These are phyloP conservation scores for Falco novaeseelandiae DNA, from an alignment of 2,797 vertebrate genomes.

Conservation along the genomic window DNA sequence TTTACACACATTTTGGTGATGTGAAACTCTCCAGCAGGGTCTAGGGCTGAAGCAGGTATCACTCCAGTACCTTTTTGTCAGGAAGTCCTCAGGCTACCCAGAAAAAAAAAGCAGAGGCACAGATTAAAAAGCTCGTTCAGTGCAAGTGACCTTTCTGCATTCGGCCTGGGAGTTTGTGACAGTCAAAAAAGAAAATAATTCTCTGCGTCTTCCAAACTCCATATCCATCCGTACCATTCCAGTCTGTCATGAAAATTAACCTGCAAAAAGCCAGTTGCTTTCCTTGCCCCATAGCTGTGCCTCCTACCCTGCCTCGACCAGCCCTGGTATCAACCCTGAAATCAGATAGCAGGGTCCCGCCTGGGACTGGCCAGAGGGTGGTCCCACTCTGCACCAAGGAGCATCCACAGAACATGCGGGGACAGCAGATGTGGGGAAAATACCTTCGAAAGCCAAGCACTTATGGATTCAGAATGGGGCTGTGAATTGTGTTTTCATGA, in stretches of 20 bases:
- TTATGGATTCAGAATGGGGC: not conserved
- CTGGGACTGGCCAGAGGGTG: not conserved
- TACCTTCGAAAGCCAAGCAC: fast-evolving
- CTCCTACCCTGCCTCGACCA: not conserved
- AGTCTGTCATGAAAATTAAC: not conserved
- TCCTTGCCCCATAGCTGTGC: not conserved
- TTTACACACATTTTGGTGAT: fast-evolving
- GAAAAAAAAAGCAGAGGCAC: not conserved
- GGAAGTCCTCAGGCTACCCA: not conserved
- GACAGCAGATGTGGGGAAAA: not conserved
- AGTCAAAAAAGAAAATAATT: not conserved
- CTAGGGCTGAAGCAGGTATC: not conserved
- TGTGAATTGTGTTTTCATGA: not conserved
- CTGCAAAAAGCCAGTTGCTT: not conserved
- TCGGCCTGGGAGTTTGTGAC: not conserved
- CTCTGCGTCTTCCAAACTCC: not conserved
- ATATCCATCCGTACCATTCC: not conserved
- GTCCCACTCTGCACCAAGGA: not conserved
- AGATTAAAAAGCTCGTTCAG: not conserved
- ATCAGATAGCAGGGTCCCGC: fast-evolving
- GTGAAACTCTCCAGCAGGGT: not conserved
- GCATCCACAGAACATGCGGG: fast-evolving
- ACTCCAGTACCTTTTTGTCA: not conserved
- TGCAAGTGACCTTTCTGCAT: not conserved
- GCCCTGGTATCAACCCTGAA: not conserved